Percentiles rank a stretch among this genome's conserved stretches.
Evolutionary conservation across 2,888 invertebrate species (phyloP).

Genomic region (Drosophila pegasa): DNA sequence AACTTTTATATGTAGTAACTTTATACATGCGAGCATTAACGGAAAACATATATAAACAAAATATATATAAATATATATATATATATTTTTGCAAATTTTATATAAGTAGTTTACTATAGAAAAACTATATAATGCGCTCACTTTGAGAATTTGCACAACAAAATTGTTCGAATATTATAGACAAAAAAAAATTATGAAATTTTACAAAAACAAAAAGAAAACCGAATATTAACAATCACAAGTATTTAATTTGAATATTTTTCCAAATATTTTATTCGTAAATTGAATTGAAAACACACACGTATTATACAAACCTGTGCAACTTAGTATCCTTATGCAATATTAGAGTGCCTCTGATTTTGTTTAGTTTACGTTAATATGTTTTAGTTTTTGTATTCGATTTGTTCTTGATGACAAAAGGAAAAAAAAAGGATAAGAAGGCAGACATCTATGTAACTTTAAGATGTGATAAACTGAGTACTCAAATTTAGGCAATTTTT

Average conservation of each 20-base stretch:
- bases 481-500: slow-evolving; percentile 79
- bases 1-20: slow-evolving; percentile 64
- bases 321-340: slow-evolving; percentile 82
- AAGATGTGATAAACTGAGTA: slow-evolving; percentile 78
- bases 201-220: slow-evolving; percentile 49
- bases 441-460: slow-evolving; percentile 67
- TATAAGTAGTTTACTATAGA: slow-evolving; percentile 67
- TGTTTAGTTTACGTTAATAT: slow-evolving; percentile 50
- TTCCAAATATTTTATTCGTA: slow-evolving; percentile 24
- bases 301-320: slow-evolving; percentile 70
- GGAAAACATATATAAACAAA: slow-evolving; percentile 12
- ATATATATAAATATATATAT: slow-evolving; percentile 23
- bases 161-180: slow-evolving; percentile 50
- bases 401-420: slow-evolving; percentile 29
- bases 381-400: slow-evolving; percentile 43
- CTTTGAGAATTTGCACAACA: slow-evolving; percentile 51
- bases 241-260: slow-evolving; percentile 56
- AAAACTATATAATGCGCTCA: slow-evolving; percentile 54
- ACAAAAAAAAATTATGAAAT: slow-evolving; percentile 57
- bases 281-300: slow-evolving; percentile 33
- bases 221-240: slow-evolving; percentile 28
- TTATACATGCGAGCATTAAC: slow-evolving; percentile 40
- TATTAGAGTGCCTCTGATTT: slow-evolving; percentile 84
- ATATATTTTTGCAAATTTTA: slow-evolving; percentile 74
- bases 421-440: slow-evolving; percentile 13